A percentile compares a stretch with the other conserved stretches of the same genome.
phyloP scores from a whole-genome alignment of 2,888 invertebrate genomes.

The Oligia latruncula region DNA sequence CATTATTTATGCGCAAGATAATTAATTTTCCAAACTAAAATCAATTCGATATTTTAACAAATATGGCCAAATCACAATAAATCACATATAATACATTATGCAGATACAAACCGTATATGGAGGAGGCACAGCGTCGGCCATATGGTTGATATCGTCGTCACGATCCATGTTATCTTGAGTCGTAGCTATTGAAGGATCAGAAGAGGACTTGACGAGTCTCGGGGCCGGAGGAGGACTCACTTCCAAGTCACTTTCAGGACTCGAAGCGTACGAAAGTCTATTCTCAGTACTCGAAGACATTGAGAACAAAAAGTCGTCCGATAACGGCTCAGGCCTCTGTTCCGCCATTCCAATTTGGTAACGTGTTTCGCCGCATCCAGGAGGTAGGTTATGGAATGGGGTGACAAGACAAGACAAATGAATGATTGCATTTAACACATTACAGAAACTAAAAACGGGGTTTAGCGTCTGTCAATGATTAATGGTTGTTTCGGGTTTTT shows the following conservation, averaged over 20 bases:
- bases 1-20: background rate
- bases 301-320: constrained; percentile 99
- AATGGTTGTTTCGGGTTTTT: constrained; percentile 75
- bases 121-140: constrained; percentile 93
- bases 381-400: constrained; percentile 89
- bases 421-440: constrained; percentile 87
- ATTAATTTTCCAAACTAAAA: constrained; percentile 2
- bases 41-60: background rate
- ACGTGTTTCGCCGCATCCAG: constrained; percentile 79
- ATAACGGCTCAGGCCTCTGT: constrained; percentile 98
- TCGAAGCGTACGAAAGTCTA: constrained; percentile 98
- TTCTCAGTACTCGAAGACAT: constrained; percentile 95
- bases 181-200: constrained; percentile 98
- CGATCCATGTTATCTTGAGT: constrained; percentile 96
- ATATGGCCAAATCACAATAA: constrained; percentile 67
- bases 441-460: constrained; percentile 83
- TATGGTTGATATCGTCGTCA: constrained; percentile 89
- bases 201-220: constrained; percentile 95
- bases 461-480: constrained; percentile 87
- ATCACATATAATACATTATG: constrained; percentile 28
- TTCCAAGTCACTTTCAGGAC: constrained; percentile 97
- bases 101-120: constrained; percentile 94
- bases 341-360: constrained; percentile 63
- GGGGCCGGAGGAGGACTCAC: constrained; percentile 95
- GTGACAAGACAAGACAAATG: constrained; percentile 90